These are phyloP conservation scores for Cartodere bifasciata DNA, from an alignment of 2,888 invertebrate genomes.

Conservation along the genomic window DNA sequence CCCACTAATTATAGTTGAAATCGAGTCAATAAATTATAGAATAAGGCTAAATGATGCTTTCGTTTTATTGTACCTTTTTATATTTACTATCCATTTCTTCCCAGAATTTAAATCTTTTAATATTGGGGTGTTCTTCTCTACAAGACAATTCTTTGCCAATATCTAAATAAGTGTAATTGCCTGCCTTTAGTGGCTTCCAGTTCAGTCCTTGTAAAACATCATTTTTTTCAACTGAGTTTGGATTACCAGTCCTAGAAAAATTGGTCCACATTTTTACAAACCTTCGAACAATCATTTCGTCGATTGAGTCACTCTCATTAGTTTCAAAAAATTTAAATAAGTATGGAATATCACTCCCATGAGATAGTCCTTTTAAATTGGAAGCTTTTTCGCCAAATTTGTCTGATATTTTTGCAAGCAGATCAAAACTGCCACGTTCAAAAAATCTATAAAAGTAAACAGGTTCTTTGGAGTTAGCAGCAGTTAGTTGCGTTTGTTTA, in stretches of 20 bases:
- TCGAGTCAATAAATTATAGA: too few species aligned
- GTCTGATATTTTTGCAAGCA: not conserved
- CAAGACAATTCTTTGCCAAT: slow-evolving; percentile 23
- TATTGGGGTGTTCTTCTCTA: slow-evolving; percentile 24
- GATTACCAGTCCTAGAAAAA: slow-evolving; percentile 23
- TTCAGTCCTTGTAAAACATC: slow-evolving; percentile 12
- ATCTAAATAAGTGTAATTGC: slow-evolving; percentile 21
- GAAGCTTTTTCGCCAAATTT: slow-evolving; percentile 11
- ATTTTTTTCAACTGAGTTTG: slow-evolving; percentile 16
- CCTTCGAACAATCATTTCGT: slow-evolving; percentile 15
- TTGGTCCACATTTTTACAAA: slow-evolving; percentile 24
- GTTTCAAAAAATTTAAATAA: slow-evolving; percentile 22
- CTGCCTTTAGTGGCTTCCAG: slow-evolving; percentile 22
- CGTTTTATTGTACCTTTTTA: too few species aligned
- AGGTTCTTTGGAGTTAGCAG: slow-evolving; percentile 20
- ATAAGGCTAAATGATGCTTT: too few species aligned
- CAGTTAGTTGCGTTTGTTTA: slow-evolving; percentile 18
- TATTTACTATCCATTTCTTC: slow-evolving; percentile 12
- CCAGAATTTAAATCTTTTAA: slow-evolving; percentile 25
- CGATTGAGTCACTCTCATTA: too few species aligned
- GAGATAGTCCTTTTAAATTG: slow-evolving; percentile 22
- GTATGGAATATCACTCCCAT: slow-evolving; percentile 21
- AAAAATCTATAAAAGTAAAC: slow-evolving; percentile 26
- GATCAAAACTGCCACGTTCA: too few species aligned
- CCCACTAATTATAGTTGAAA: too few species aligned